These are phyloP conservation scores for Chydorus sphaericus DNA, from an alignment of 2,888 invertebrate genomes.

Conservation along the genomic window DNA sequence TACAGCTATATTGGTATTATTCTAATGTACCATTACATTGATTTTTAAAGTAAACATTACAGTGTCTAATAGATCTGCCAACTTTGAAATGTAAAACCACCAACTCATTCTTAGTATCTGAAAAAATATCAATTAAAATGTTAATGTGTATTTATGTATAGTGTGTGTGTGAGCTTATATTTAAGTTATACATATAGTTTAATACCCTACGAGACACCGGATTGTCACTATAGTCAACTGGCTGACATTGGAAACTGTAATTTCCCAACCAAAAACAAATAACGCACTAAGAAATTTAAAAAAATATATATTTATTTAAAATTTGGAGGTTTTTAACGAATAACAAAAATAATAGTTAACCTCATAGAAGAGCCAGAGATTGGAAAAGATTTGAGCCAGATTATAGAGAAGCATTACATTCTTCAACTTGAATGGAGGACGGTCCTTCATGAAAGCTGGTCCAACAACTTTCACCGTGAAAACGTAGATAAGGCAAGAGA, in stretches of 20 bases:
- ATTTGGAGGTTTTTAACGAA: no score
- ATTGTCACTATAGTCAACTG: conserved; percentile 86
- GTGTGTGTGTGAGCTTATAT: no score
- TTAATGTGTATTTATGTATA: no score
- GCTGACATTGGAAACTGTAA: conserved; percentile 90
- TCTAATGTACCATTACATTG: no score
- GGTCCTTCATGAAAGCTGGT: conserved; percentile 74
- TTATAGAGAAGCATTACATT: conserved; percentile 71
- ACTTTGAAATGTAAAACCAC: conserved; percentile 95
- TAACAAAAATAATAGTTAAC: no score
- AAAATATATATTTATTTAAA: no score
- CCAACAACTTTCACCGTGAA: conserved; percentile 66
- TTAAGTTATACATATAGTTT: no score
- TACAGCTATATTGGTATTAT: no score
- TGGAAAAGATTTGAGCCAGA: conserved; percentile 69
- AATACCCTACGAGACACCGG: conserved; percentile 84
- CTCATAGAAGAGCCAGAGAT: no score
- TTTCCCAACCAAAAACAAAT: conserved; percentile 87
- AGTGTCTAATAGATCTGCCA: no score
- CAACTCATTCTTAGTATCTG: conserved; percentile 88
- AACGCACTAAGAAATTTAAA: no score
- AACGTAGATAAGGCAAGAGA: conserved; percentile 68
- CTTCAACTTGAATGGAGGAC: conserved; percentile 71
- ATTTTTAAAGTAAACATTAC: no score
- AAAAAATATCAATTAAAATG: conserved; percentile 26